Base-by-base conservation (phyloP, 2,113 vertebrate species). In the Ptilonorhynchus violaceus region DNA sequence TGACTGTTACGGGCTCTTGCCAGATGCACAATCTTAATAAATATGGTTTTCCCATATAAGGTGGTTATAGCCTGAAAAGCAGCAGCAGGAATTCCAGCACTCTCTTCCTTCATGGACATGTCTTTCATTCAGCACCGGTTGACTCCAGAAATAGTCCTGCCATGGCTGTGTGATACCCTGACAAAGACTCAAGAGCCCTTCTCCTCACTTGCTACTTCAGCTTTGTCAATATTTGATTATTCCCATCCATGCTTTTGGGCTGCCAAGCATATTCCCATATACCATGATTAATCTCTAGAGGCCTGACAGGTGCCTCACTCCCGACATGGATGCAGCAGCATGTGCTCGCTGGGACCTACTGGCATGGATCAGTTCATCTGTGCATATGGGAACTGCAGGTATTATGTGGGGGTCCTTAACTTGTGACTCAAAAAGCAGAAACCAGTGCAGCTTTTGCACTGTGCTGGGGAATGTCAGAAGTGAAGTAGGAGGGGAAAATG, bases 281-380 rank as follows among this genome's bases (percentile, higher is more conserved):
- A 58, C 44, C 19, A 6, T 41, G 33, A 58, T 82, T 44, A 44
- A 46, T 66, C 39, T 50, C 2, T 13, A 35, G 73, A 46, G 41
- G 35, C 28, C 47, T 73, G 37, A 27, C 46, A 42, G 59, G 49
- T 64, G 55, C 75, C 49, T 88, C 1, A 1, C 24, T 77, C 30
- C 50, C 0, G 0, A 10, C 20, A 1, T 5, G 28, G 64, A 15
- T 42, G 50, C 0, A 0, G n/a, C 22, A 17, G 27, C 1, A 0
- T 3, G 11, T 50, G 47, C 21, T 42, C n/a, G 23, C 56, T 33
- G 55, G 41, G 62, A 42, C 56, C 56, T 31, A 7, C 18, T 9
- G 7, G 10, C 55, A 16, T 0, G 4, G 31, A 28, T 63, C 47
- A 2, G 37, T 44, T 91, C 24, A 8, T 18, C n/a, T 50, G n/a